Evolutionary conservation across 2,797 vertebrate species (phyloP).

Genomic region (Tangara arthus): DNA sequence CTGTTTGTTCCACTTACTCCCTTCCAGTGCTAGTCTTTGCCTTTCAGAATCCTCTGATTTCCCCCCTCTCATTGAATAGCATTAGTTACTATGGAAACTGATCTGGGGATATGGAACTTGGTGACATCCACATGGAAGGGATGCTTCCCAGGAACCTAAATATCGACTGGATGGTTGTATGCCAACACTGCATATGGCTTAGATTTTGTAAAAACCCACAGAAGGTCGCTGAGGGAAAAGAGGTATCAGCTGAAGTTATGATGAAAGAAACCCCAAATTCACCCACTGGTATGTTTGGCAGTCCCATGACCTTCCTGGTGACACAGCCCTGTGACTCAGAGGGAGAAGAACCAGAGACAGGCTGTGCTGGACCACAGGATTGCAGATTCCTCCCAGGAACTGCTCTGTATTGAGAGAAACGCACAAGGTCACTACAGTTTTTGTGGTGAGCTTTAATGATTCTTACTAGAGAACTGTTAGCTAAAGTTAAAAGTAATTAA

Average conservation of each 20-base stretch:
- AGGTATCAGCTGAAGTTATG: not conserved
- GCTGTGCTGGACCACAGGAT: not conserved
- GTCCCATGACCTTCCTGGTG: slow-evolving; percentile 9
- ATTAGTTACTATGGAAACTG: slow-evolving; percentile 70
- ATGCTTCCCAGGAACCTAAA: slow-evolving; percentile 8
- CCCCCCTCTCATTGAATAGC: slow-evolving; percentile 21
- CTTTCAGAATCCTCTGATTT: slow-evolving; percentile 35
- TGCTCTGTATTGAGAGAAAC: not conserved
- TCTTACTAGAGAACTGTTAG: not conserved
- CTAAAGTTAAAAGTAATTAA: not conserved
- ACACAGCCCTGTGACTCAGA: slow-evolving; percentile 7
- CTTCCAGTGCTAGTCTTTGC: not conserved
- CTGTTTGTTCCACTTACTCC: slow-evolving; percentile 1
- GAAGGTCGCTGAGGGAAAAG: not conserved
- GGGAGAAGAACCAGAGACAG: not conserved
- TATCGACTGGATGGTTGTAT: not conserved
- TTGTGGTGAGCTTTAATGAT: not conserved
- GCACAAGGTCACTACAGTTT: not conserved
- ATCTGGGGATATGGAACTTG: slow-evolving; percentile 14
- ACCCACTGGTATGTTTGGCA: not conserved
- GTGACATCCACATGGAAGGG: slow-evolving; percentile 5
- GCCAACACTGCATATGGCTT: not conserved
- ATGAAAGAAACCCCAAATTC: not conserved
- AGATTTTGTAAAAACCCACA: not conserved
- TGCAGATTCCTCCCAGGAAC: not conserved